A percentile compares a stretch with the other conserved stretches of the same genome.
These are phyloP conservation scores for Microtus pennsylvanicus DNA, from an alignment of 2,113 vertebrate species.

Conservation along the genomic window DNA sequence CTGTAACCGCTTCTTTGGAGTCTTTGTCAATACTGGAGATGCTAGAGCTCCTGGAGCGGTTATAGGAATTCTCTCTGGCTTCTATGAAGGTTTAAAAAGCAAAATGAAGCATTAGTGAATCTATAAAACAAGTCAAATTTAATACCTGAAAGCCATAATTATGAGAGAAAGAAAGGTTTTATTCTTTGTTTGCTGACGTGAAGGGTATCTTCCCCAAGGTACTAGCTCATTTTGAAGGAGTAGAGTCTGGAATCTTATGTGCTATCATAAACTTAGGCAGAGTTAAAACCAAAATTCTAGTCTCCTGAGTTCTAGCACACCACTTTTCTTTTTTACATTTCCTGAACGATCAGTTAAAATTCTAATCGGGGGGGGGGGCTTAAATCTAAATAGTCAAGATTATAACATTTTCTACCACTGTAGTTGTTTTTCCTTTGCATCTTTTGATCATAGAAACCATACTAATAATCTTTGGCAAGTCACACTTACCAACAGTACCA, in stretches of 20 bases:
- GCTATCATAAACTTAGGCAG: slow-evolving; percentile 26
- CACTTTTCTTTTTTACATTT: background rate
- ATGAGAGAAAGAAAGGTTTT: slow-evolving; percentile 29
- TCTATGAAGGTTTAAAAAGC: slow-evolving; percentile 85
- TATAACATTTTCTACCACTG: slow-evolving; percentile 21
- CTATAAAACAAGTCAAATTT: background rate
- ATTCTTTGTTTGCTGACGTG: slow-evolving; percentile 39
- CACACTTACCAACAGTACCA: background rate
- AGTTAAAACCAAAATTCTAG: background rate
- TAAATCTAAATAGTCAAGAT: background rate
- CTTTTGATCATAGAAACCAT: slow-evolving; percentile 26
- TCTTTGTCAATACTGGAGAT: slow-evolving; percentile 99
- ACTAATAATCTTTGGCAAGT: slow-evolving; percentile 25
- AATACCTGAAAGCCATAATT: slow-evolving; percentile 49
- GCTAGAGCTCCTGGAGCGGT: slow-evolving; percentile 97
- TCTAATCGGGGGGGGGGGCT: background rate
- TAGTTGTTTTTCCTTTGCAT: background rate
- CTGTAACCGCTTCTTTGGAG: slow-evolving; percentile 96
- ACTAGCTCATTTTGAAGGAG: slow-evolving; percentile 24
- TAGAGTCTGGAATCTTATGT: background rate
- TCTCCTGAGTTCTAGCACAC: background rate
- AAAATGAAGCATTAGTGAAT: slow-evolving; percentile 49
- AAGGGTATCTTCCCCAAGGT: background rate
- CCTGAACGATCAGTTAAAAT: slow-evolving; percentile 25
- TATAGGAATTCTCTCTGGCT: slow-evolving; percentile 97